phyloP scores from a whole-genome alignment of 92 coral and sea anemone genomes.

The Virgularia gustaviana region DNA sequence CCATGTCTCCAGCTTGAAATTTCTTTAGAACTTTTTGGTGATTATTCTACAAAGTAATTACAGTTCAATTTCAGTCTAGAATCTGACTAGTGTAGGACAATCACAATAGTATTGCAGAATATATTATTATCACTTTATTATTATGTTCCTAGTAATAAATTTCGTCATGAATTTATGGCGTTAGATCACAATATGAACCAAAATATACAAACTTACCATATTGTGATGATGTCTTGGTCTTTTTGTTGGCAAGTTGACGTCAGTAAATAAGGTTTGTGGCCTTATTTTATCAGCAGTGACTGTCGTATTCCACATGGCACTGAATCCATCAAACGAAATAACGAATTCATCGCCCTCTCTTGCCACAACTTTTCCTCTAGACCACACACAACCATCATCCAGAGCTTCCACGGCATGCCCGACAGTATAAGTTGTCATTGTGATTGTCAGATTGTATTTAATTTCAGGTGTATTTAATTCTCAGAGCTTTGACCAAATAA shows the following conservation, averaged over 20 bases:
- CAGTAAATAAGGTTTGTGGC: conserved; percentile 7
- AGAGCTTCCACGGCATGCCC: conserved; percentile 13
- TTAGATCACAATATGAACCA: too few relatives aligned
- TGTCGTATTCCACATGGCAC: conserved; percentile 7
- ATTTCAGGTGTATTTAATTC: too few relatives aligned
- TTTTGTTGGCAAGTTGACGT: neutral
- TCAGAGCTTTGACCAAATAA: too few relatives aligned
- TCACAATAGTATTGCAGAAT: too few relatives aligned
- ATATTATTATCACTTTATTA: too few relatives aligned
- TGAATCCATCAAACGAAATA: conserved; percentile 8
- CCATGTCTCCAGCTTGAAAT: conserved; percentile 2
- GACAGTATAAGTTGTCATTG: neutral
- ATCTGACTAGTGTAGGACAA: too few relatives aligned
- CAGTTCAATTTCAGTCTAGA: neutral
- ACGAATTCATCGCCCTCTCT: neutral
- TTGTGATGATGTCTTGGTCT: conserved; percentile 1
- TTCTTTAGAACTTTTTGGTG: neutral
- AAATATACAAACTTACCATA: conserved; percentile 6
- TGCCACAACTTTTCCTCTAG: conserved; percentile 6
- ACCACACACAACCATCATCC: conserved; percentile 15
- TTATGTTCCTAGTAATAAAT: too few relatives aligned
- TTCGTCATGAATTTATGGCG: too few relatives aligned
- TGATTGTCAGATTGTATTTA: too few relatives aligned
- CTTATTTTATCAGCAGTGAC: neutral
- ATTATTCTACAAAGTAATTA: neutral